phyloP scores from a whole-genome alignment of 2,113 vertebrate genomes.

The Brachyhypopomus occidentalis region DNA sequence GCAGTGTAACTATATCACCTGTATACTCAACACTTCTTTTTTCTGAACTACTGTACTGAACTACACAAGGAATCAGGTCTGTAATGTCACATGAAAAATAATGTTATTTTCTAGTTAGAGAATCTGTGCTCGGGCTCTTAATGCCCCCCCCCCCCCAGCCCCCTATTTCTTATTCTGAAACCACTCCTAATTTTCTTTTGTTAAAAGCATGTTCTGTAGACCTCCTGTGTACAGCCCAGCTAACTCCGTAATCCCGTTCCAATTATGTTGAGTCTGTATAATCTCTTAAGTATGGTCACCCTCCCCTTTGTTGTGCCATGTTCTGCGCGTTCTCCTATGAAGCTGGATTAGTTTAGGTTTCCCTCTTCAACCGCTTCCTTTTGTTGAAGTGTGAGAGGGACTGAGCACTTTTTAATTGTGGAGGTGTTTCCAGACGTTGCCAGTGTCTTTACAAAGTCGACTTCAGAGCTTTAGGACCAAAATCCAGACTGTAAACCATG shows the following conservation, averaged over 20 bases:
- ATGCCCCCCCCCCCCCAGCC: no score
- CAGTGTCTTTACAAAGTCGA: background rate
- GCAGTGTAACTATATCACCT: background rate
- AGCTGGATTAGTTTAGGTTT: slow-evolving; percentile 30
- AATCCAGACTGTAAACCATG: background rate
- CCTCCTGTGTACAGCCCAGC: background rate
- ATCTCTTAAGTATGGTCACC: slow-evolving; percentile 34
- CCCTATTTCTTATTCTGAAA: background rate
- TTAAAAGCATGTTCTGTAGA: slow-evolving; percentile 14
- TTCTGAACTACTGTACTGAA: slow-evolving; percentile 30
- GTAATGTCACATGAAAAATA: slow-evolving; percentile 28
- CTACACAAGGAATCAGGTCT: slow-evolving; percentile 42
- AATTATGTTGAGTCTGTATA: slow-evolving; percentile 1
- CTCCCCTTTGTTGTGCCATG: slow-evolving; percentile 40
- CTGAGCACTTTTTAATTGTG: background rate
- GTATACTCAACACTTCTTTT: background rate
- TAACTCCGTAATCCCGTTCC: background rate
- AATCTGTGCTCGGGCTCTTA: slow-evolving; percentile 33
- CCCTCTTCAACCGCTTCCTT: slow-evolving; percentile 4
- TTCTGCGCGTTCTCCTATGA: slow-evolving; percentile 36
- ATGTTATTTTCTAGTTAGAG: slow-evolving; percentile 35
- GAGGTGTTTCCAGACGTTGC: background rate
- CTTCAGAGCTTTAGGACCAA: slow-evolving; percentile 46
- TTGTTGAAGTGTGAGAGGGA: slow-evolving; percentile 31
- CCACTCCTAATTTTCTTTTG: background rate